Percentiles rank a stretch among this genome's conserved stretches.
Conservation (phyloP, 2,888 invertebrate genomes). For the Liodrosophila aerea region DNA sequence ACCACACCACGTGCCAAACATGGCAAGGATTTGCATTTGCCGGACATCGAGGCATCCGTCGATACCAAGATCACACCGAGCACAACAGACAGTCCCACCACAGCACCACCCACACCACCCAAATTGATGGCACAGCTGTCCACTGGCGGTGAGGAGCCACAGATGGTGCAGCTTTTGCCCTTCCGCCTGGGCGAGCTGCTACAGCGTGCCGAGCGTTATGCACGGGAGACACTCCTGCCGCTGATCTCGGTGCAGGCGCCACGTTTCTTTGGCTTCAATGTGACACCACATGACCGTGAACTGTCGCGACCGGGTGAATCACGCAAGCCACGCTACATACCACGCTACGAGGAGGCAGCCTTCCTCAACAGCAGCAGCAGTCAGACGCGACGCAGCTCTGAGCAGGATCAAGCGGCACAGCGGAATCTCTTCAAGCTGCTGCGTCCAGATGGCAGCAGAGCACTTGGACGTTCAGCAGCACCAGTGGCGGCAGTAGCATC, state of each 20-base stretch:
- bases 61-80: background rate
- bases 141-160: constrained; percentile 53
- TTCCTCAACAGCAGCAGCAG: constrained; percentile 48
- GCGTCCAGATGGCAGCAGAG: constrained; percentile 41
- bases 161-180: constrained; percentile 91
- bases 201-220: constrained; percentile 91
- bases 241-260: constrained; percentile 91
- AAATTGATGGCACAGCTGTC: constrained; percentile 58
- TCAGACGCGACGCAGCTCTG: constrained; percentile 24
- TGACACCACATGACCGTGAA: constrained; percentile 61
- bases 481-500: no score
- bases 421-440: constrained; percentile 79
- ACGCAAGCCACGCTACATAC: constrained; percentile 86
- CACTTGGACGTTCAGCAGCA: constrained; percentile 26
- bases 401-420: constrained; percentile 50
- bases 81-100: background rate
- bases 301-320: constrained; percentile 38
- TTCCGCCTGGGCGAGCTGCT: constrained; percentile 90
- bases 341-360: constrained; percentile 83
- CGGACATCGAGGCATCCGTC: constrained; percentile 12
- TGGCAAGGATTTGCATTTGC: constrained; percentile 71
- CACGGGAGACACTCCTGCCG: constrained; percentile 89
- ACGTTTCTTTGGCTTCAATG: constrained; percentile 85
- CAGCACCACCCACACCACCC: constrained; percentile 9
- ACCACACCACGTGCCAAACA: constrained; percentile 83